Percentiles rank a stretch among this genome's conserved stretches.
Conservation (phyloP, 2,113 vertebrate species). For the Periophthalmodon schlosseri region DNA sequence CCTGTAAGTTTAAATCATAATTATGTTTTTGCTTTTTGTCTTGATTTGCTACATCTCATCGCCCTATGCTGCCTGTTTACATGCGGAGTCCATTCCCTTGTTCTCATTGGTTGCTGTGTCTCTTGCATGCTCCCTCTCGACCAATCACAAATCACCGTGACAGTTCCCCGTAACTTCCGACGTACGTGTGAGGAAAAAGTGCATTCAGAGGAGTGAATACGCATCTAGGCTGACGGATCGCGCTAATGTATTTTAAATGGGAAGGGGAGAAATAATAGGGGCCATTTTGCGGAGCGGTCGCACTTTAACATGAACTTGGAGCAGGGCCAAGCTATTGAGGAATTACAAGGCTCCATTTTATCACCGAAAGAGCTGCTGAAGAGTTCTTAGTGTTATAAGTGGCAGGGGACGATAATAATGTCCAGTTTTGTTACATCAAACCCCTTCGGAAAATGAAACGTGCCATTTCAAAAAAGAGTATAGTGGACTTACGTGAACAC, state of each 20-base stretch:
- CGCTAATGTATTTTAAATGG: neutral
- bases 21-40: slow-evolving; percentile 33
- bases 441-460: no score
- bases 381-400: slow-evolving; percentile 2
- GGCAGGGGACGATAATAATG: slow-evolving; percentile 4
- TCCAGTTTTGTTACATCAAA: no score
- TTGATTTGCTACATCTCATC: slow-evolving; percentile 62
- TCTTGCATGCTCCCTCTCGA: slow-evolving; percentile 51
- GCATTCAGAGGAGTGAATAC: slow-evolving; percentile 22
- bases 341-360: neutral
- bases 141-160: slow-evolving; percentile 35
- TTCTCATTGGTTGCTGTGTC: slow-evolving; percentile 62
- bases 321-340: neutral
- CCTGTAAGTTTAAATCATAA: neutral
- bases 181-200: slow-evolving; percentile 48
- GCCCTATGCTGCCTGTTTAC: slow-evolving; percentile 28
- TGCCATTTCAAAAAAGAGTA: no score
- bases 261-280: neutral
- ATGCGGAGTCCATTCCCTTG: slow-evolving; percentile 41
- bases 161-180: slow-evolving; percentile 45
- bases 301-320: neutral
- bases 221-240: slow-evolving; percentile 19
- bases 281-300: neutral
- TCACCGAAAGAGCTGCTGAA: slow-evolving; percentile 15
- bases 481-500: no score